Evolutionary conservation across 1,140 invertebrate species (phyloP).

Genomic region (Drosophila repletoides): DNA sequence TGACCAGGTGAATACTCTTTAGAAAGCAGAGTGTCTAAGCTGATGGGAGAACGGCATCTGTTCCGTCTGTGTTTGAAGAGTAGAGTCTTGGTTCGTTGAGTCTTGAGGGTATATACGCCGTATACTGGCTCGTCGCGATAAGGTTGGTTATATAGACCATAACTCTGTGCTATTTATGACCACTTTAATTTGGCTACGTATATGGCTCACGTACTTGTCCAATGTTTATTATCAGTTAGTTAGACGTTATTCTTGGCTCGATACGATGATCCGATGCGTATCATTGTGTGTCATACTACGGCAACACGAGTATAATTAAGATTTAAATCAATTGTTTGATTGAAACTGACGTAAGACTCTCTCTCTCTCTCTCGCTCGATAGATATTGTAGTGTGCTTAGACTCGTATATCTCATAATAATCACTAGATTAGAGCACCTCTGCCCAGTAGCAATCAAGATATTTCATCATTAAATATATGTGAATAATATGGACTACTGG

Average conservation of each 20-base stretch:
- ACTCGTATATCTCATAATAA: too few species aligned
- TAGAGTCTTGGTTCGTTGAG: too few species aligned
- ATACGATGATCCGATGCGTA: constrained; percentile 22
- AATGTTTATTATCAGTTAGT: constrained; percentile 11
- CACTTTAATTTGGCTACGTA: constrained; percentile 19
- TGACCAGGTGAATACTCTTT: not conserved
- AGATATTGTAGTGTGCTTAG: too few species aligned
- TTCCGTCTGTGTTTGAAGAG: not conserved
- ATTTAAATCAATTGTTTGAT: not conserved
- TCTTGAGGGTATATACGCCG: constrained; percentile 5
- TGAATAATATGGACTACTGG: too few species aligned
- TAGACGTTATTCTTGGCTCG: not conserved
- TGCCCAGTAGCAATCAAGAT: not conserved
- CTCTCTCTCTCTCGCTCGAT: too few species aligned
- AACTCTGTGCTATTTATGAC: constrained; percentile 25
- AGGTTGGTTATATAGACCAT: constrained; percentile 4
- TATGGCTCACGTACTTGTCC: not conserved
- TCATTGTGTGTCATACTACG: constrained; percentile 16
- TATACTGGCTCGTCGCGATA: constrained; percentile 6
- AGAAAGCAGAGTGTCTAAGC: not conserved
- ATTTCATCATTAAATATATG: not conserved
- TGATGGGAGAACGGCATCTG: constrained; percentile 6
- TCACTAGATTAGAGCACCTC: not conserved
- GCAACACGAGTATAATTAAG: not conserved
- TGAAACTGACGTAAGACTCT: constrained; percentile 21